phyloP scores from a whole-genome alignment of 2,113 vertebrate species.

The Oreochromis spilurus region DNA sequence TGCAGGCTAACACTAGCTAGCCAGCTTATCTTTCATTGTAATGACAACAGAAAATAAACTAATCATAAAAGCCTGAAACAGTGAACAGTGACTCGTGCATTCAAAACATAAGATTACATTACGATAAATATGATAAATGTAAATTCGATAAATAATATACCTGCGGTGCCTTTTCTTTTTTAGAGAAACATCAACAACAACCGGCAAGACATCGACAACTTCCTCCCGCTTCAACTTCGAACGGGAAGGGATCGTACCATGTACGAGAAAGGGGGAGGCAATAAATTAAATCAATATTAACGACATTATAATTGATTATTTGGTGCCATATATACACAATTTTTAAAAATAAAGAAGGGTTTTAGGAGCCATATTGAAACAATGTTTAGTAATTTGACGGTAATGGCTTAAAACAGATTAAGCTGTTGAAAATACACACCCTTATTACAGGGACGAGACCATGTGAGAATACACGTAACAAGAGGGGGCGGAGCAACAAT shows the following conservation, averaged over 20 bases:
- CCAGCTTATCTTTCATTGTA: neutral
- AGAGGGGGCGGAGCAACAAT: neutral
- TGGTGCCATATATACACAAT: fast-evolving
- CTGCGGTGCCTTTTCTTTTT: neutral
- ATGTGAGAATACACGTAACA: neutral
- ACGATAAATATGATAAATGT: neutral
- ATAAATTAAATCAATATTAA: fast-evolving
- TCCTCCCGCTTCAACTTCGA: slow-evolving; percentile 66
- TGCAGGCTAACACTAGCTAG: neutral
- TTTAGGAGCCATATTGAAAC: fast-evolving
- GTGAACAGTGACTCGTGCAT: too few species aligned
- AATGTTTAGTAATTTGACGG: fast-evolving
- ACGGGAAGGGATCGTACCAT: slow-evolving; percentile 39
- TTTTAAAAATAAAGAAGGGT: fast-evolving
- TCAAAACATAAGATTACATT: neutral
- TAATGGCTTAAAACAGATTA: neutral
- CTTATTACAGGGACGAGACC: neutral
- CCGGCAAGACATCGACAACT: neutral
- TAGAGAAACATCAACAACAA: neutral
- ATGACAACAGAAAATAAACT: neutral
- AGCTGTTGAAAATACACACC: neutral
- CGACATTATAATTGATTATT: neutral
- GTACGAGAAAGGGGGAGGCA: fast-evolving
- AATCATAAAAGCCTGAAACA: neutral
- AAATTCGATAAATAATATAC: neutral